These are phyloP conservation scores for Anolis sagrei DNA, from an alignment of 2,113 vertebrate species.

Conservation along the genomic window DNA sequence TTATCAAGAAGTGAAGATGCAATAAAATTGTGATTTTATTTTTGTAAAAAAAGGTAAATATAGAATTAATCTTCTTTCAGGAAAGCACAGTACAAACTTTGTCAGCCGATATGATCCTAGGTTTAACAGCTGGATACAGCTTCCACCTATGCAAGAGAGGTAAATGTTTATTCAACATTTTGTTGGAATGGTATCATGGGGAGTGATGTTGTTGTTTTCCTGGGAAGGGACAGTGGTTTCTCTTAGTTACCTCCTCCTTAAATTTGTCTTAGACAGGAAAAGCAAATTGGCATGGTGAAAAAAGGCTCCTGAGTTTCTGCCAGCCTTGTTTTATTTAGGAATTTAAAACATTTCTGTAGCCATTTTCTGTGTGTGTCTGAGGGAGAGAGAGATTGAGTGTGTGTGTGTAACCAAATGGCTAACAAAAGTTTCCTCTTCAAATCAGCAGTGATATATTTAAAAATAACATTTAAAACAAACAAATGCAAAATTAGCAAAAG, in stretches of 20 bases:
- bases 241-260: slow-evolving; percentile 22
- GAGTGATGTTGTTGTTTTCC: slow-evolving; percentile 15
- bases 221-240: slow-evolving; percentile 17
- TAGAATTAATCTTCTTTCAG: slow-evolving; percentile 83
- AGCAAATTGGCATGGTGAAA: too few species aligned
- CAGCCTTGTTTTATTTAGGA: neutral
- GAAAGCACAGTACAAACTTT: slow-evolving; percentile 99
- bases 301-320: neutral
- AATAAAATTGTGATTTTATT: slow-evolving; percentile 61
- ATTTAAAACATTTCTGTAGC: neutral
- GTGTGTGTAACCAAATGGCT: too few species aligned
- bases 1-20: slow-evolving; percentile 58
- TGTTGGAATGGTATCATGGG: slow-evolving; percentile 34
- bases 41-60: slow-evolving; percentile 66
- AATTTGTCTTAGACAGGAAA: too few species aligned
- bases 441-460: neutral
- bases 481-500: neutral
- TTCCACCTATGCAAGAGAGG: slow-evolving; percentile 99
- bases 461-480: neutral
- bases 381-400: too few species aligned
- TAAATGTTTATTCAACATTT: slow-evolving; percentile 72
- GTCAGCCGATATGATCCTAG: slow-evolving; percentile 98
- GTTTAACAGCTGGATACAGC: slow-evolving; percentile 99
- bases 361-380: neutral
- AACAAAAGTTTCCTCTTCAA: neutral